A percentile compares a stretch with the other conserved stretches of the same genome.
Evolutionary conservation across 2,113 vertebrate species (phyloP).

Genomic region (Psammodynastes pulverulentus): DNA sequence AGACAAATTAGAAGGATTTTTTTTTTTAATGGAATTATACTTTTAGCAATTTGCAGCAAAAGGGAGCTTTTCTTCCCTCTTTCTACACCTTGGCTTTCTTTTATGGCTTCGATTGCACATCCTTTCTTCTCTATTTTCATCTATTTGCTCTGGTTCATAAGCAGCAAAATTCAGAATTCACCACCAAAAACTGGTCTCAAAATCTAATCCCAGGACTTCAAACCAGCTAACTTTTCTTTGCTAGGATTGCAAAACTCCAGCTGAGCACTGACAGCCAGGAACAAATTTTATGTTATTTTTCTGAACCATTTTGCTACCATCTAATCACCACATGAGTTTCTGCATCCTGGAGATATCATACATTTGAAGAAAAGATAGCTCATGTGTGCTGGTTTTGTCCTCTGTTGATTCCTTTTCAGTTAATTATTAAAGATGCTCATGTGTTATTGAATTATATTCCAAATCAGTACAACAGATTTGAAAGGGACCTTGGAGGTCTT

Average conservation of each 20-base stretch:
- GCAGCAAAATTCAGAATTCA: neutral
- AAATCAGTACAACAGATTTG: neutral
- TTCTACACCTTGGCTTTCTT: neutral
- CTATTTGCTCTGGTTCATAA: neutral
- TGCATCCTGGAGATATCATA: neutral
- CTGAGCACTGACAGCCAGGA: neutral
- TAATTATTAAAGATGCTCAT: neutral
- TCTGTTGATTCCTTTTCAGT: neutral
- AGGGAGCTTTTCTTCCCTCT: neutral
- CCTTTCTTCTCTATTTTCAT: neutral
- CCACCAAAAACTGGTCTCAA: neutral
- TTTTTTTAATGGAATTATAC: too few species aligned
- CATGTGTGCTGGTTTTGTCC: neutral
- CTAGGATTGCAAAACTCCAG: neutral
- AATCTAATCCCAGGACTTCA: neutral
- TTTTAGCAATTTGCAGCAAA: neutral
- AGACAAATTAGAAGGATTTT: neutral
- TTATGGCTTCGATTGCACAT: neutral
- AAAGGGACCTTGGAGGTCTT: too few species aligned
- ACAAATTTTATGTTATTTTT: neutral
- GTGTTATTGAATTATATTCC: neutral
- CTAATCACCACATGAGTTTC: neutral
- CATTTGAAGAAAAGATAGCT: neutral
- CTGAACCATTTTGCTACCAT: neutral
- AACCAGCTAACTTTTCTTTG: neutral